phyloP scores from a whole-genome alignment of 1,140 invertebrate species.

The Dendrolimus punctatus region DNA sequence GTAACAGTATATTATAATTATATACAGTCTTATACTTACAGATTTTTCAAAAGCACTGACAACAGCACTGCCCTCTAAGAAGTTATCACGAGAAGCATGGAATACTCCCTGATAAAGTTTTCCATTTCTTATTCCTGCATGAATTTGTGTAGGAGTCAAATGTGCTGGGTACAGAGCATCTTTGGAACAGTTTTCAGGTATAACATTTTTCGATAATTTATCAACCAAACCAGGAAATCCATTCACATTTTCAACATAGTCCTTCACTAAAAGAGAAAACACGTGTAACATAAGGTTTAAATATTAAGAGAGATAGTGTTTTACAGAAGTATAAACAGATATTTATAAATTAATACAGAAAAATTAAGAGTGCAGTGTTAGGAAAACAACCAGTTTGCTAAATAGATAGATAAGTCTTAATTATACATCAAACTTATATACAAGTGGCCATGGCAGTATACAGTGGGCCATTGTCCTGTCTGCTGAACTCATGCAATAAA shows the following conservation, averaged over 20 bases:
- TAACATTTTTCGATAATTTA: constrained; percentile 82
- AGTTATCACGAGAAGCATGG: constrained; percentile 91
- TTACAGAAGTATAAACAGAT: no score
- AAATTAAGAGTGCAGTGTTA: no score
- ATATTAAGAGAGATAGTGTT: no score
- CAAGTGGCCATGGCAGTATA: no score
- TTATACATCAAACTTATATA: no score
- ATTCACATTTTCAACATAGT: constrained; percentile 81
- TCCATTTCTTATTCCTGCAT: constrained; percentile 86
- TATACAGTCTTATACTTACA: constrained; percentile 65
- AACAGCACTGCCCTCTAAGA: constrained; percentile 92
- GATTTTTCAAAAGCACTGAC: constrained; percentile 84
- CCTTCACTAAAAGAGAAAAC: constrained; percentile 72
- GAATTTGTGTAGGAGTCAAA: constrained; percentile 81
- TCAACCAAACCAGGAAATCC: constrained; percentile 81
- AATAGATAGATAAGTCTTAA: no score
- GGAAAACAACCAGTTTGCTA: no score
- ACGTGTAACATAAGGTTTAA: no score
- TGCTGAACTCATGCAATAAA: no score
- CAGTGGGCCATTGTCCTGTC: no score
- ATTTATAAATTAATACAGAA: no score
- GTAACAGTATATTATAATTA: no score
- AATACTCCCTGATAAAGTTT: constrained; percentile 89
- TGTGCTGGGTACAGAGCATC: constrained; percentile 89
- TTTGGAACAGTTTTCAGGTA: constrained; percentile 75